Base-by-base conservation (phyloP, 2,797 vertebrate genomes). In the Petrocephalus schoutedeni region DNA sequence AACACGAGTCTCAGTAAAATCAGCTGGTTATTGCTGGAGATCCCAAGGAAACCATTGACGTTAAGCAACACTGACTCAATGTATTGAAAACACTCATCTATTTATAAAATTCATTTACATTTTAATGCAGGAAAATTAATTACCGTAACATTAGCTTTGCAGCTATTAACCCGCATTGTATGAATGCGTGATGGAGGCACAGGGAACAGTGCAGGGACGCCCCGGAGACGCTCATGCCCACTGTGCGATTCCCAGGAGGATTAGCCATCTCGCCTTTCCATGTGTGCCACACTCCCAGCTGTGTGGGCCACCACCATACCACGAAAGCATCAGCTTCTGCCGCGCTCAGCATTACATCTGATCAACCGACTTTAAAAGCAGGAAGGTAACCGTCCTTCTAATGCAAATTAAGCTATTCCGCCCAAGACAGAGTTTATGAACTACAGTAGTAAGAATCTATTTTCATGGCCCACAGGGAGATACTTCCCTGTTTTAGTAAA, bases 71-170 rank as follows among this genome's bases (percentile, higher is more conserved):
- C 82, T 54, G 51, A 82, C 36, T 82, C 16, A 14, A 84, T 23
- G 51, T 84, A 54, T 54, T 84, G 45, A 85, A 57, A 85, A 77
- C 21, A 85, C n/a, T 54, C 23, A 85, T 85, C 49, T 57, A 54
- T 85, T 85, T 21, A 56, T 85, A 85, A 54, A 28, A 54, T 85
- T 56, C 49, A 85, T 85, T 28, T 85, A 54, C 53, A 85, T 54
- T 85, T 53, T 54, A 53, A 85, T 85, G 51, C 53, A 4, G 49
- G 49, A 85, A 85, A 85, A 54, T 54, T n/a, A 77, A 77, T 49
- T 54, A 16, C 53, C 82, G 28, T 85, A 57, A 85, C 49, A 85
- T 85, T 85, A 54, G 28, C 12, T 28, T 56, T 28, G 82, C 0
- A 23, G n/a, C 49, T 85, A 32, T 32, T 7, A 85, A 45, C 71